phyloP scores from a whole-genome alignment of 92 coral and sea anemone genomes.

The Palythoa grandis region DNA sequence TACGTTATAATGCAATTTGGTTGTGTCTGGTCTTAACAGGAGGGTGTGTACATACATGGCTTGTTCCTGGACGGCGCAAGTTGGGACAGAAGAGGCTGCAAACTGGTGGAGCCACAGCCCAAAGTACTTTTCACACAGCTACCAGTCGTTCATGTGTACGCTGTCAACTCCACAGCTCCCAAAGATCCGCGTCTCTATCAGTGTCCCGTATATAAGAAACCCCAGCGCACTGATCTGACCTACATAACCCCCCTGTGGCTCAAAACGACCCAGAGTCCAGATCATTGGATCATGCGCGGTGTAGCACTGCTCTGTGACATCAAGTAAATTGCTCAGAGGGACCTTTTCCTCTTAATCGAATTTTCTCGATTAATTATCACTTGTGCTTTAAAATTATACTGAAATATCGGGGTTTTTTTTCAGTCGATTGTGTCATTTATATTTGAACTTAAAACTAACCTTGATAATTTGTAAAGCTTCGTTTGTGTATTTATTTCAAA shows the following conservation, averaged over 20 bases:
- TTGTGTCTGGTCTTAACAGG: slow-evolving; percentile 42
- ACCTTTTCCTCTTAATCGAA: not conserved
- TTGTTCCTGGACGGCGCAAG: slow-evolving; percentile 88
- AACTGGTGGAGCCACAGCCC: slow-evolving; percentile 85
- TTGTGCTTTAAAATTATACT: no score
- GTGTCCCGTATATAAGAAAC: slow-evolving; percentile 93
- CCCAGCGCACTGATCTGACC: slow-evolving; percentile 89
- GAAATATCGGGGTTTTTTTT: no score
- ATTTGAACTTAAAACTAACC: no score
- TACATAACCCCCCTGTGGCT: slow-evolving; percentile 97
- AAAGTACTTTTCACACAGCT: slow-evolving; percentile 79
- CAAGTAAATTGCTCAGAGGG: slow-evolving; percentile 48
- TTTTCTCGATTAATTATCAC: not conserved
- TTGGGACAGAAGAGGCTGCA: slow-evolving; percentile 93
- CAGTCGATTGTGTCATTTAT: no score
- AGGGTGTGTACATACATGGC: slow-evolving; percentile 89
- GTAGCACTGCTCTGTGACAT: slow-evolving; percentile 87
- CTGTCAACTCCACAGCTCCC: slow-evolving; percentile 92
- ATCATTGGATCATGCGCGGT: slow-evolving; percentile 93
- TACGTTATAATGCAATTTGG: not conserved
- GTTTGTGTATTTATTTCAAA: no score
- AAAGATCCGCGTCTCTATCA: slow-evolving; percentile 91
- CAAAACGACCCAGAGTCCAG: slow-evolving; percentile 86
- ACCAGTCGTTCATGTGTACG: slow-evolving; percentile 89
- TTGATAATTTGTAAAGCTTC: no score